Conservation (phyloP, 2,888 invertebrate species). For the Augochlorella aurata region DNA sequence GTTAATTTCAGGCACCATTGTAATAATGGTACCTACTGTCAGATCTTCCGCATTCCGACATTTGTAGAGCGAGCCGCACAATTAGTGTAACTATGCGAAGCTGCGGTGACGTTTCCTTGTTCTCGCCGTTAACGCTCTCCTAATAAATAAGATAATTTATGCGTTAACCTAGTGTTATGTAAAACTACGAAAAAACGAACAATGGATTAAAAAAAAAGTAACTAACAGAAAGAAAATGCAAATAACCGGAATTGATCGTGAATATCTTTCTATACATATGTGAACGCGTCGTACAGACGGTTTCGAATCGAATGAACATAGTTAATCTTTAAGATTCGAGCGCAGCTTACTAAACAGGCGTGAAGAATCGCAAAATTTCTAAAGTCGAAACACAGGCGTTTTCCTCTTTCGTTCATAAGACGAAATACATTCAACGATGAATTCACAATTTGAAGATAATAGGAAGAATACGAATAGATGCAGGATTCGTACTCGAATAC, state of each 20-base stretch:
- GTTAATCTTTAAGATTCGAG: too few species aligned
- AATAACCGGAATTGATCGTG: slow-evolving; percentile 15
- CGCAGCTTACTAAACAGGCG: too few species aligned
- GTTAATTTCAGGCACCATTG: slow-evolving; percentile 31
- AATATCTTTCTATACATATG: slow-evolving; percentile 3
- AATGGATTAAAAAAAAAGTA: background rate
- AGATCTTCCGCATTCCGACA: background rate
- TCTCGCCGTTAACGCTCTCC: slow-evolving; percentile 10
- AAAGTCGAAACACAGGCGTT: too few species aligned
- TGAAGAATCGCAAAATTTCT: too few species aligned
- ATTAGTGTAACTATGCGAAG: slow-evolving; percentile 30
- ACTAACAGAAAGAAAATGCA: background rate
- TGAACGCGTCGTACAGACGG: background rate
- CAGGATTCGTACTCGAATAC: too few species aligned
- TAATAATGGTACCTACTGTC: slow-evolving; percentile 17
- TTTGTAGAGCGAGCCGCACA: slow-evolving; percentile 15
- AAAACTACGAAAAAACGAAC: background rate
- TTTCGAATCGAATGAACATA: background rate
- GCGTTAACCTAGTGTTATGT: background rate
- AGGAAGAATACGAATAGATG: too few species aligned
- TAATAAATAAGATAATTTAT: slow-evolving; percentile 14
- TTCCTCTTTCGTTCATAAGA: too few species aligned
- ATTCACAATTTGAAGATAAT: too few species aligned
- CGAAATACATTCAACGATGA: too few species aligned
- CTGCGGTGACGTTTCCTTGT: slow-evolving; percentile 1